Percentiles rank a stretch among this genome's conserved stretches.
Conservation (phyloP, 1,140 invertebrate species). For the Ceratosolen solmsi region DNA sequence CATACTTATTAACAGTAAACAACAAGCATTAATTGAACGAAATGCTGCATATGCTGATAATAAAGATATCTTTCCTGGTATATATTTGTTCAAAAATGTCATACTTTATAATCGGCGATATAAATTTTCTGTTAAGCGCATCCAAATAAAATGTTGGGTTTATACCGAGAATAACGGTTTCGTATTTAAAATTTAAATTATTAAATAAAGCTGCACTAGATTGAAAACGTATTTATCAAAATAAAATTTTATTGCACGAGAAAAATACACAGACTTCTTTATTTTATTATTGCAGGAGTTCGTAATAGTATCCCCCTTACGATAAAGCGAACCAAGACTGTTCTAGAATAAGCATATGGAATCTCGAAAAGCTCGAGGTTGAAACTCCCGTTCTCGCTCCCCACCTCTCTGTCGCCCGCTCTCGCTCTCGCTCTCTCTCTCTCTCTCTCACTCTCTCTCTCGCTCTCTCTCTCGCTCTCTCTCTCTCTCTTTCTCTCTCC, state of each 20-base stretch:
- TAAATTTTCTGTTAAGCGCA: neutral
- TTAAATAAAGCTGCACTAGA: neutral
- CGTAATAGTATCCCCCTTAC: neutral
- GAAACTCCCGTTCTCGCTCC: neutral
- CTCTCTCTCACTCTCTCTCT: neutral
- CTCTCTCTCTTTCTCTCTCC: neutral
- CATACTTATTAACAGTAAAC: slow-evolving; percentile 15
- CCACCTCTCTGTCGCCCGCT: neutral
- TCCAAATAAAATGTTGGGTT: neutral
- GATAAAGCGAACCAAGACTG: slow-evolving; percentile 15
- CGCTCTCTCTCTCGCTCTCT: neutral
- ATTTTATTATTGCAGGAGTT: slow-evolving; percentile 25
- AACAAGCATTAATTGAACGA: slow-evolving; percentile 4
- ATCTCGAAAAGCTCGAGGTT: neutral
- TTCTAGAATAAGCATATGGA: slow-evolving; percentile 2
- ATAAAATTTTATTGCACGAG: slow-evolving; percentile 8
- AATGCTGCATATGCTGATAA: neutral
- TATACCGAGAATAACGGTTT: neutral
- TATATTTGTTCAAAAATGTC: neutral
- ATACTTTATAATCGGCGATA: neutral
- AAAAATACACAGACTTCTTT: neutral
- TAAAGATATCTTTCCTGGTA: neutral
- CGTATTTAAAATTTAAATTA: neutral
- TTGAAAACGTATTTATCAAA: slow-evolving; percentile 26
- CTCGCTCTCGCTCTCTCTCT: neutral